Evolutionary conservation across 2,113 vertebrate species (phyloP).

Genomic region (Dolichallabes microphthalmus): DNA sequence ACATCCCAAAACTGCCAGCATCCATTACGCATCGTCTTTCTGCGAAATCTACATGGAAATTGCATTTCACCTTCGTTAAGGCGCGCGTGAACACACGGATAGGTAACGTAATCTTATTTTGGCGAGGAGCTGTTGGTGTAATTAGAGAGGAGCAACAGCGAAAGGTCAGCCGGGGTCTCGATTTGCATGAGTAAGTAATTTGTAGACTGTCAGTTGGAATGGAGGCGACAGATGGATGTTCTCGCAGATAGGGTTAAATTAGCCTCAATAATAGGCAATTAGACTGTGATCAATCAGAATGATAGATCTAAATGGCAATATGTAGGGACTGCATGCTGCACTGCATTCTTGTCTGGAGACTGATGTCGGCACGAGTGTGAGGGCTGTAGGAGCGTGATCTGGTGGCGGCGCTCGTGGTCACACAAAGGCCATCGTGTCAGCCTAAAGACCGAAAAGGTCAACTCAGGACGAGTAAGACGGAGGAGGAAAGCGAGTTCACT

Average conservation of each 20-base stretch:
- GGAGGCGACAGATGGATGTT: conserved; percentile 91
- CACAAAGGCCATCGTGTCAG: conserved; percentile 61
- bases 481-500: conserved; percentile 1
- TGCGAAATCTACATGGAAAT: conserved; percentile 96
- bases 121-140: conserved; percentile 91
- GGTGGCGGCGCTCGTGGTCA: conserved; percentile 44
- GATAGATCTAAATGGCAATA: conserved; percentile 98
- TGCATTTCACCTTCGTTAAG: conserved; percentile 98
- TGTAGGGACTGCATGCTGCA: conserved; percentile 77
- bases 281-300: conserved; percentile 98
- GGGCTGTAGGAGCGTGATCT: conserved; percentile 2
- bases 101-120: conserved; percentile 95
- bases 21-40: conserved; percentile 76
- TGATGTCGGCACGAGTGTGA: conserved; percentile 56
- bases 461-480: conserved; percentile 32
- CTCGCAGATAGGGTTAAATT: conserved; percentile 92
- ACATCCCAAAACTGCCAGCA: conserved; percentile 85
- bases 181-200: conserved; percentile 99
- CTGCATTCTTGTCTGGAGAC: conserved; percentile 67
- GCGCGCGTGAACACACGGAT: conserved; percentile 82
- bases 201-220: conserved; percentile 94
- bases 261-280: conserved; percentile 96
- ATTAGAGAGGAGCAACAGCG: conserved; percentile 90
- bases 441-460: conserved; percentile 60
- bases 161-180: conserved; percentile 88